Evolutionary conservation across 2,888 invertebrate species (phyloP), one percentile per base, ranked within the genome.

Genomic region (Ichneumon xanthorius): DNA sequence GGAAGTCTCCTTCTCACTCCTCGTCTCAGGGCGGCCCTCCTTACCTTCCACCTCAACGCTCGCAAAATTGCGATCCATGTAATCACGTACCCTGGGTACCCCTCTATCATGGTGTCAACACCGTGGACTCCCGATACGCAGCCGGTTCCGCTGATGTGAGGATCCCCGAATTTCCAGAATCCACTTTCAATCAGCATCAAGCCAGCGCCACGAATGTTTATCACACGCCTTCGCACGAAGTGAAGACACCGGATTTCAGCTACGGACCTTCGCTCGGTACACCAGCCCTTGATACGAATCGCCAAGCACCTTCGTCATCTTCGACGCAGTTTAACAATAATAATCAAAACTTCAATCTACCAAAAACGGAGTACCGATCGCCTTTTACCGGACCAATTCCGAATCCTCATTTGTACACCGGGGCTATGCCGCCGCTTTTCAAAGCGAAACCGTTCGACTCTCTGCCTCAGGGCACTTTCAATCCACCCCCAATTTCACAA

Each of bases 61-160:
- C 95, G 86, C 95, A 95, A 90, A 95, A 95, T 86, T 98, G 98
- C 91, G 96, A 97, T 91, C 96, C 97, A 78, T 98, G 98, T 91
- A 97, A 97, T 92, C 95, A 96, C 92, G 96, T 96, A 90, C 97
- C 98, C 83, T 98, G 98, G 98, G 95, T 97, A 89, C 98, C 98
- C 53, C 96, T 97, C 14, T 87, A 90, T 33, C 65, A 86, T 22
- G 82, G 81, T 1, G 67, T 73, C 14, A 84, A 82, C 40, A 70
- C 80, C 3, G 76, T 87, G 0, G 86, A 87, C 45, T 61, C 81
- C 11, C 86, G 78, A n/a, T 78, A 80, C 73, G 80, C 88, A 7
- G 72, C 84, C 11, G 70, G 67, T 50, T 81, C 84, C 7, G 70
- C 84, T 16, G 81, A 68, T 37, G 33, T 82, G 9, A 68, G 26